Base-by-base conservation (phyloP, 2,888 invertebrate species). In the Brachynemurus nebulosus region DNA sequence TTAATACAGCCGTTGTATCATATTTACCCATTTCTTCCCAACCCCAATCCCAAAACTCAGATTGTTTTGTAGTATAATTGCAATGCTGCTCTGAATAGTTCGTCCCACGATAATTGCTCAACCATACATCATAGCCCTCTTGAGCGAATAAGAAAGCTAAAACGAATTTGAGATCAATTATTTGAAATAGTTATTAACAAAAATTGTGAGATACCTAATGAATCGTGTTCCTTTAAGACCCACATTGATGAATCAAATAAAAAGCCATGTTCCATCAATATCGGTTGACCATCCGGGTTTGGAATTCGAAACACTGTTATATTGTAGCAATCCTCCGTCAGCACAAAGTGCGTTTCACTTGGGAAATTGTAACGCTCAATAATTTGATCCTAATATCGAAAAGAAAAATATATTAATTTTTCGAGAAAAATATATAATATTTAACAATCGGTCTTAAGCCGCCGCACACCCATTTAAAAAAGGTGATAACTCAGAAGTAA, bases 1-100 rank as follows among this genome's bases (percentile, higher is more conserved):
- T 80, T 45, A 95, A 75, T 33, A 25, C 33, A 6, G 33, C 42
- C 7, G 37, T 3, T 43, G 95, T 59, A 64, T 97, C 96, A 57
- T 83, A 76, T 23, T 78, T 62, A 0, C 84, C 90, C 67, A 92
- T 86, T 62, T 96, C 90, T 55, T 93, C 85, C 72, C 85, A 95
- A 53, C 89, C 89, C 55, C 70, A 78, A 53, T 70, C 65, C 86
- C 86, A 86, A 63, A 79, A 89, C 14, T 69, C 65, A 14, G 69
- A 64, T n/a, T 74, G 70, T 17, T 71, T 67, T 1, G 69, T 58
- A 23, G 67, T 64, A 20, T 69, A 60, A 4, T 67, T 68, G 4
- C 71, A 59, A 56, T 88, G 86, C 2, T 70, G 72, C 53, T 70
- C 68, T 3, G 80, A 79, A 58, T 86, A 88, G 0, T 74, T 76